phyloP scores from a whole-genome alignment of 2,888 invertebrate genomes.

The Rhamphomyia laevipes region DNA sequence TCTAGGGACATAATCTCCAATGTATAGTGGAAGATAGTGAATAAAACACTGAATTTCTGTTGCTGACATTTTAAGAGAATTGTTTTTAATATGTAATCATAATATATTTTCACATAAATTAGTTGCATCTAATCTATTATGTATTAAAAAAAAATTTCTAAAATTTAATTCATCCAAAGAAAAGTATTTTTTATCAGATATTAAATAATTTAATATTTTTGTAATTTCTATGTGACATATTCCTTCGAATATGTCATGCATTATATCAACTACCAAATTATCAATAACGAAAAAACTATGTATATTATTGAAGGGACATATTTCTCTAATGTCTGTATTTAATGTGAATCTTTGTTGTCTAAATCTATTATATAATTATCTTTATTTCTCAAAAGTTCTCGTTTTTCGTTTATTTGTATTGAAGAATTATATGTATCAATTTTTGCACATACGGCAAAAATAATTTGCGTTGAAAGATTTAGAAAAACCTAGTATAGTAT shows the following conservation, averaged over 20 bases:
- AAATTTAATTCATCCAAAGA: neutral
- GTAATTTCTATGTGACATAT: neutral
- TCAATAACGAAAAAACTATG: too few species aligned
- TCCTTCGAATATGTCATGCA: constrained; percentile 3
- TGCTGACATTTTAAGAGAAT: constrained; percentile 1
- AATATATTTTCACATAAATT: neutral
- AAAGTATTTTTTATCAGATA: neutral
- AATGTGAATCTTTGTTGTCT: neutral
- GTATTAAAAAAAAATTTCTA: neutral
- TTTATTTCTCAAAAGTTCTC: neutral
- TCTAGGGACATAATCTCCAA: neutral
- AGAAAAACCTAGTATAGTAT: neutral
- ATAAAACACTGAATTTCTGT: neutral
- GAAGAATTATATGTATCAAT: neutral
- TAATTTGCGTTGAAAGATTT: neutral
- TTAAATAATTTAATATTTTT: neutral
- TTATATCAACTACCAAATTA: neutral
- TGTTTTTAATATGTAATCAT: neutral
- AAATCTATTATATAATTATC: neutral
- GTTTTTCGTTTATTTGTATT: neutral
- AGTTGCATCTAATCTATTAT: neutral
- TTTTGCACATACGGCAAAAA: neutral
- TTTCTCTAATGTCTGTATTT: neutral
- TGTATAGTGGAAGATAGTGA: neutral
- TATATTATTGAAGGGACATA: too few species aligned